Base-by-base conservation (phyloP, 2,113 vertebrate genomes). In the Neotragus moschatus region DNA sequence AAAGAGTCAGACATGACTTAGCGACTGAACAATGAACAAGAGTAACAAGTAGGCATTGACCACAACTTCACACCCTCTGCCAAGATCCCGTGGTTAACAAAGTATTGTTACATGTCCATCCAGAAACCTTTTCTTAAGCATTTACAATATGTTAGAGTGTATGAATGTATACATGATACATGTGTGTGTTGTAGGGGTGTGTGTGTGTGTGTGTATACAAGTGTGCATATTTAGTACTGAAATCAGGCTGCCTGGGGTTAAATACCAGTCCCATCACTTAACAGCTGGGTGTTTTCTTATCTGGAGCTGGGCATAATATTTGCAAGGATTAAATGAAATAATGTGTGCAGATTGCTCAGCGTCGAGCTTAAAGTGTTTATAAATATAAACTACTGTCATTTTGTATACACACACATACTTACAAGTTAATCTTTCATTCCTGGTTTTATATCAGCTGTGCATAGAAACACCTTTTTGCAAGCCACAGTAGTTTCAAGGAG, bases 311-410 rank as follows among this genome's bases (percentile, higher is more conserved):
- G 19, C 6, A 16, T n/a, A 9, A 1, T 7, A 10, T 11, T 89
- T 19, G 17, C 36, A 30, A 75, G 51, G 56, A 60, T 36, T 51
- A 28, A 73, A 21, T 45, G 80, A 73, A 45, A 15, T 11, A 36
- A 39, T 10, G 3, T 19, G 0, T 4, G 45, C 26, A 49, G 51
- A 28, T 43, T 4, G 53, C 12, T 66, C n/a, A 3, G 55, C 0
- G 5, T 5, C 5, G 36, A 6, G 9, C 11, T 6, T 13, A 15
- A 1, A 10, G 43, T 7, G n/a, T 55, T 87, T 63, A 26, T 30
- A 47, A 33, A 53, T 12, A 6, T 30, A 84, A 51, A 5, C 79
- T 23, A 4, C 23, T 30, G 30, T 55, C 77, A n/a, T 63, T 49
- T 21, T 51, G 56, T 36, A 33, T 3, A 82, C 25, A n/a, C 16